phyloP scores from a whole-genome alignment of 2,888 invertebrate species.

The Coenonympha glycerion region DNA sequence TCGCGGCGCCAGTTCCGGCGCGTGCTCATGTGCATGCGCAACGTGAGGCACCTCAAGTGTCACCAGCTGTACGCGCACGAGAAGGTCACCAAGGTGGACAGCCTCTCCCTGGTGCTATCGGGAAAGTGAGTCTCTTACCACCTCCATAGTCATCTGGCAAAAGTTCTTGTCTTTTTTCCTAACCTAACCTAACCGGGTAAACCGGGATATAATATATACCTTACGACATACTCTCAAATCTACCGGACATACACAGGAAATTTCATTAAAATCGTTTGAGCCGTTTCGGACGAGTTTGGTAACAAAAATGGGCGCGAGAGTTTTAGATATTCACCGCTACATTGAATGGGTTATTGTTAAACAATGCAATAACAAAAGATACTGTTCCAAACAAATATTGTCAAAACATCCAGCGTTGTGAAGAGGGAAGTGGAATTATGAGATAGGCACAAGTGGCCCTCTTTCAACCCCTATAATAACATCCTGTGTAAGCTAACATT shows the following conservation, averaged over 20 bases:
- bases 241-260: no score
- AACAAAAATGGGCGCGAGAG: no score
- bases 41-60: conserved; percentile 85
- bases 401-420: no score
- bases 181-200: no score
- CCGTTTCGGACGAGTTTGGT: no score
- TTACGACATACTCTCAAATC: no score
- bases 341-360: no score
- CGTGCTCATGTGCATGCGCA: conserved; percentile 87
- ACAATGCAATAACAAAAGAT: neutral
- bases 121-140: conserved; percentile 86
- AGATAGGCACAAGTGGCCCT: neutral
- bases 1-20: conserved; percentile 87
- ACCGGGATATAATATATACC: no score
- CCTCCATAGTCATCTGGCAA: neutral
- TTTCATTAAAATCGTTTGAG: no score
- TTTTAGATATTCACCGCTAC: no score
- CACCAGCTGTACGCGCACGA: conserved; percentile 92
- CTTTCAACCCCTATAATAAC: neutral
- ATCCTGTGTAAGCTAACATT: neutral
- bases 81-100: conserved; percentile 91
- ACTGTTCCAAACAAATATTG: neutral
- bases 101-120: conserved; percentile 87
- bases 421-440: neutral
- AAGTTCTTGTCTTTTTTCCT: no score